Evolutionary conservation across 2,113 vertebrate genomes (phyloP), one percentile per base, ranked within the genome.

Genomic region (Ibidorhyncha struthersii): DNA sequence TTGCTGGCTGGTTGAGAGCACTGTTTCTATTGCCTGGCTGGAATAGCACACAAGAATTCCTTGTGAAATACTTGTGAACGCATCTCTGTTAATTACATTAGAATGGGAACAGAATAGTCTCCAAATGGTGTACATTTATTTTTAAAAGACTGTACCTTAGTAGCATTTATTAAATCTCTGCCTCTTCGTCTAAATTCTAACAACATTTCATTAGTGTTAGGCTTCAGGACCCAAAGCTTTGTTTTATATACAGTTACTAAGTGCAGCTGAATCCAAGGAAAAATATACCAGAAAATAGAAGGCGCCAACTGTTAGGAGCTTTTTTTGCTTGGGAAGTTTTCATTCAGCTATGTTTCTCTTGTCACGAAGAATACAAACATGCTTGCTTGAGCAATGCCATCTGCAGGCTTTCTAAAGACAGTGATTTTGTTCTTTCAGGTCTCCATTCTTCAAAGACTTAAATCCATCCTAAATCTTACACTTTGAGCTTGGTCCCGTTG

Each of bases 341-440:
- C 84, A 70, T 88, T 89, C 71, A 73, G 69, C 58, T 41, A 6
- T 5, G 27, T 36, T 81, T 71, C 78, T 67, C 84, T 96, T 76
- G 86, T 80, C 38, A 45, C 30, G 34, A 59, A 80, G 74, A 88
- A 52, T 77, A 82, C 36, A 69, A 83, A 74, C 15, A 56, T 11
- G 12, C 30, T 80, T 86, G 49, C 73, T 74, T 92, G 89, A 67
- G 36, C 71, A 86, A 97, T 96, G 95, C 80, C 38, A 80, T 89
- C 78, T 86, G 61, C 94, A 86, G 70, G 93, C 63, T 94, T 90
- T 91, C 72, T 72, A 58, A 79, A 76, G 66, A 40, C 3, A 12
- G 63, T 63, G 72, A 63, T 65, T 92, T 66, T 69, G 40, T 58
- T 83, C 59, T 86, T 93, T 52, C 47, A 36, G 30, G 23, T 81